phyloP scores from a whole-genome alignment of 1,140 invertebrate genomes.

The Metopolophium dirhodum region DNA sequence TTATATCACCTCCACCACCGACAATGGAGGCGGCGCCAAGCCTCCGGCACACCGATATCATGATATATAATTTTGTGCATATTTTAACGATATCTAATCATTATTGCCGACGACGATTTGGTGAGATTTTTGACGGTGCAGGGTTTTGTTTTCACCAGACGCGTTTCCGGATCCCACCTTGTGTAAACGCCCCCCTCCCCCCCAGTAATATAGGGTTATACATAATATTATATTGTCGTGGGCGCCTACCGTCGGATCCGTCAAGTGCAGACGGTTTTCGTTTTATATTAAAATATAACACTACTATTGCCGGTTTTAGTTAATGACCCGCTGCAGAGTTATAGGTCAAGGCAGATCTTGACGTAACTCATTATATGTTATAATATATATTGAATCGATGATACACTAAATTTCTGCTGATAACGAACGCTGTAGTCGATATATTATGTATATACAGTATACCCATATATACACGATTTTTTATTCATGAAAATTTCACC shows the following conservation, averaged over 20 bases:
- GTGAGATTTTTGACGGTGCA: background rate
- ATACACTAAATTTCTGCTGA: background rate
- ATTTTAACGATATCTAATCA: background rate
- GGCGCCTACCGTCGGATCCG: background rate
- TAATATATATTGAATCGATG: slow-evolving; percentile 1
- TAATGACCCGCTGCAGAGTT: slow-evolving; percentile 6
- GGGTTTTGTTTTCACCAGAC: no score
- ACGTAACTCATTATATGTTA: slow-evolving; percentile 20
- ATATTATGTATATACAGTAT: background rate
- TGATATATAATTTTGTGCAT: background rate
- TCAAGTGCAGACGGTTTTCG: background rate
- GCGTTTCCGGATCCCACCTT: background rate
- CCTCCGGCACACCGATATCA: background rate
- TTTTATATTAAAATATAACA: background rate
- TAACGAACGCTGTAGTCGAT: background rate
- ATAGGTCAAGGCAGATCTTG: slow-evolving; percentile 55
- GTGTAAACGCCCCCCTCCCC: no score
- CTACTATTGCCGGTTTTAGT: slow-evolving; percentile 27
- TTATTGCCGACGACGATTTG: background rate
- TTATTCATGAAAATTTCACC: background rate
- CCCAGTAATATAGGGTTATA: no score
- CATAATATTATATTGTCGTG: background rate
- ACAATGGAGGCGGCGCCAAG: background rate
- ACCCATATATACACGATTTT: background rate
- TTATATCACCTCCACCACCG: background rate